phyloP scores from a whole-genome alignment of 2,888 invertebrate species.

The Tipula unca region DNA sequence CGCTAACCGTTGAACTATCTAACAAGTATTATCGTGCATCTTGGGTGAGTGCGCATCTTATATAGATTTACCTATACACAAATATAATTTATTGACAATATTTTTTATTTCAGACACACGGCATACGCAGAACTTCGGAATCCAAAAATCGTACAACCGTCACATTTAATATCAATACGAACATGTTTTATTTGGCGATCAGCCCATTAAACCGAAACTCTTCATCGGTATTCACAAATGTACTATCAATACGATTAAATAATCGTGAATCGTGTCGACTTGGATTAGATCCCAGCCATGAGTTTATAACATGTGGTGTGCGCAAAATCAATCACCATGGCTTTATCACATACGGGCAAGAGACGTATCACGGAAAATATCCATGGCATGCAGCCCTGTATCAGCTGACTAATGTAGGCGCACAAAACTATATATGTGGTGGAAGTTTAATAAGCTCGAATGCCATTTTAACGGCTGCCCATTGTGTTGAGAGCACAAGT shows the following conservation, averaged over 20 bases:
- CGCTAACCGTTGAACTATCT: neutral
- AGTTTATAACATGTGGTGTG: neutral
- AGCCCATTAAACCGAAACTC: neutral
- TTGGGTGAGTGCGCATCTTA: neutral
- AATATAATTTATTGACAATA: neutral
- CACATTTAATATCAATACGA: neutral
- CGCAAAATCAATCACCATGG: neutral
- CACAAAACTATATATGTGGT: constrained; percentile 34
- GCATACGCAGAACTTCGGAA: neutral
- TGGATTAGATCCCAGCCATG: neutral
- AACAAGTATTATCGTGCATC: neutral
- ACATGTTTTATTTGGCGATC: neutral
- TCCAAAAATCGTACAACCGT: neutral
- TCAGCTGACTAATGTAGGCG: neutral
- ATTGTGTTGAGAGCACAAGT: constrained; percentile 31
- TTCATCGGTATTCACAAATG: neutral
- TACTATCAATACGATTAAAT: neutral
- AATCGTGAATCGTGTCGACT: neutral
- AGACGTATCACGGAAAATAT: constrained; percentile 40
- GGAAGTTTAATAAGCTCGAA: constrained; percentile 38
- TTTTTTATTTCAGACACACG: neutral
- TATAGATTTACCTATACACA: neutral
- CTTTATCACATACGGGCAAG: constrained; percentile 36
- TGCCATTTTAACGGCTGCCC: constrained; percentile 32
- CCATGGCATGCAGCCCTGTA: constrained; percentile 42